Evolutionary conservation across 2,113 vertebrate genomes (phyloP).

Genomic region (Anser brachyrhynchus): DNA sequence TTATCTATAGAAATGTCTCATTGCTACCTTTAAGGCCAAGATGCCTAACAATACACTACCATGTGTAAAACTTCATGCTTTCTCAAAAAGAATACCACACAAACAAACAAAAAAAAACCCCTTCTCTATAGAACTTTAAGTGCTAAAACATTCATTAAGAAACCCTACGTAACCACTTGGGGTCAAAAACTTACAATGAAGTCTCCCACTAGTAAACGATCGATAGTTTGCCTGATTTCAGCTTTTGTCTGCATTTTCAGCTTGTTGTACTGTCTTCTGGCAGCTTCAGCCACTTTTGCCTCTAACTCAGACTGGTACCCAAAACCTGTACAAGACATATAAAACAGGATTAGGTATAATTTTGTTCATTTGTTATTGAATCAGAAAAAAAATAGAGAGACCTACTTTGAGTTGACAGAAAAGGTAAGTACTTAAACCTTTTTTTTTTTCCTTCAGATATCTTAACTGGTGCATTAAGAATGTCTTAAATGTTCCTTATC

Average conservation of each 20-base stretch:
- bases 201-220: conserved; percentile 94
- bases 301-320: conserved; percentile 98
- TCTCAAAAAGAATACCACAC: not conserved
- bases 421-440: not conserved
- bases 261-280: conserved; percentile 95
- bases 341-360: not conserved
- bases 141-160: not conserved
- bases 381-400: not conserved
- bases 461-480: not conserved
- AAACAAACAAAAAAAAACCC: fast-evolving
- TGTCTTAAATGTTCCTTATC: not conserved
- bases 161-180: not conserved
- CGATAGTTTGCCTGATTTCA: conserved; percentile 96
- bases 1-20: not conserved
- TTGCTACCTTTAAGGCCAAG: not conserved
- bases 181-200: conserved; percentile 90
- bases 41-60: not conserved
- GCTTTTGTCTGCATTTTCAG: conserved; percentile 98
- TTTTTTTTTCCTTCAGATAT: not conserved
- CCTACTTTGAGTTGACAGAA: not conserved
- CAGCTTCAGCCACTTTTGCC: conserved; percentile 91
- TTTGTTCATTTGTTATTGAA: not conserved
- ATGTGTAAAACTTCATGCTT: not conserved
- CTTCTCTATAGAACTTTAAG: not conserved
- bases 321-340: conserved; percentile 81